Evolutionary conservation across 2,797 vertebrate species (phyloP).

Genomic region (Poecilia gillii): DNA sequence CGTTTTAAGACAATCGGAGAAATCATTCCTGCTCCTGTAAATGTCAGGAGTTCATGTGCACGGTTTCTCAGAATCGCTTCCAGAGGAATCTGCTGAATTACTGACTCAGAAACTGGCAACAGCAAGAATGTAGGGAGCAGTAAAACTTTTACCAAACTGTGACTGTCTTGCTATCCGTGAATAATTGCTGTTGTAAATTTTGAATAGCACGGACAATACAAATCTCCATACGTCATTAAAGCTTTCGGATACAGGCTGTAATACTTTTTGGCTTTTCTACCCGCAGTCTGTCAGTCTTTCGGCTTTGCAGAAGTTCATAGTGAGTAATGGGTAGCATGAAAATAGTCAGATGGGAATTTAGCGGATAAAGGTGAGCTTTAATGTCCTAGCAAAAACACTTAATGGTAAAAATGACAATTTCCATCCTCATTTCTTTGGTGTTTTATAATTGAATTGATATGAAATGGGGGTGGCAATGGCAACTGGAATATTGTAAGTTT

Average conservation of each 20-base stretch:
- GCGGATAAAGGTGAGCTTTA: background rate
- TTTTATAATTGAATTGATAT: conserved; percentile 11
- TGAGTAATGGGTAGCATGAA: conserved; percentile 38
- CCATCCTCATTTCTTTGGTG: background rate
- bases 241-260: conserved; percentile 82
- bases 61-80: conserved; percentile 69
- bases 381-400: background rate
- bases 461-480: background rate
- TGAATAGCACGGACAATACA: conserved; percentile 71
- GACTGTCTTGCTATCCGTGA: conserved; percentile 70
- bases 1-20: conserved; percentile 7
- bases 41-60: conserved; percentile 36
- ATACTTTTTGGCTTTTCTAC: conserved; percentile 68
- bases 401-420: background rate
- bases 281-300: conserved; percentile 46
- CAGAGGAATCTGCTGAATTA: conserved; percentile 77
- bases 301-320: conserved; percentile 34
- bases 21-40: conserved; percentile 18
- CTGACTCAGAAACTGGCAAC: conserved; percentile 70
- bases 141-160: conserved; percentile 69
- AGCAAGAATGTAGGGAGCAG: conserved; percentile 63
- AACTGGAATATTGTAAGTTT: background rate
- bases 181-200: conserved; percentile 81
- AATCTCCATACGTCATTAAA: conserved; percentile 75
- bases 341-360: conserved; percentile 12